Base-by-base conservation (phyloP, 2,888 invertebrate genomes). In the Gibbula magus region DNA sequence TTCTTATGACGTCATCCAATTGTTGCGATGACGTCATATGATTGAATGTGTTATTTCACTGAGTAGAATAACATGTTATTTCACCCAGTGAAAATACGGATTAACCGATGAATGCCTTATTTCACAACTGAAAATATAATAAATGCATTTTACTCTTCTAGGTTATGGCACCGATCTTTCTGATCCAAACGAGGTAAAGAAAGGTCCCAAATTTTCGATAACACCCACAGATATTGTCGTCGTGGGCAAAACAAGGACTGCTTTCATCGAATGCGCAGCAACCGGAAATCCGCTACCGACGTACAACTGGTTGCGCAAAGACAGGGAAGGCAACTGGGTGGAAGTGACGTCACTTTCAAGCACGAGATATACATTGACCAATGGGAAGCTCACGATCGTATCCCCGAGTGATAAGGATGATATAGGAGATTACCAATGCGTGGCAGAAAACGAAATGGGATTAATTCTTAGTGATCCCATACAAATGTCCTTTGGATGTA, bases 341-440 rank as follows among this genome's bases (percentile, higher is more conserved):
- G 45, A 81, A 77, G 73, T 82, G 3, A 81, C 80, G n/a, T 97
- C 98, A 0, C 92, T 97, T 73, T 90, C 91, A 51, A 95, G 97
- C 89, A 91, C 93, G 29, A 95, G 97, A 80, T 97, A 96, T 90
- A 97, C 98, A 2, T 93, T 98, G 18, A 97, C 97, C 89, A 98
- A 98, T 80, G 98, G 98, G 25, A 96, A 96, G 83, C 94, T 99
- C 8, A 97, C 97, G 88, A 97, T 98, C 81, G 95, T 96, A 88
- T 95, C 95, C 87, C 98, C 98, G 0, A 8, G 29, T 0, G 95
- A 96, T 89, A 96, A 94, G 91, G 93, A 94, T 84, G 98, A 98
- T 91, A 95, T 96, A 91, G 97, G 98, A 0, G 95, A 95, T 25
- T 98, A 98, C 93, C 97, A 97, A 91, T 99, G 98, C 90, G 95